Evolutionary conservation across 1,140 invertebrate genomes (phyloP).

Genomic region (Euura lappo): DNA sequence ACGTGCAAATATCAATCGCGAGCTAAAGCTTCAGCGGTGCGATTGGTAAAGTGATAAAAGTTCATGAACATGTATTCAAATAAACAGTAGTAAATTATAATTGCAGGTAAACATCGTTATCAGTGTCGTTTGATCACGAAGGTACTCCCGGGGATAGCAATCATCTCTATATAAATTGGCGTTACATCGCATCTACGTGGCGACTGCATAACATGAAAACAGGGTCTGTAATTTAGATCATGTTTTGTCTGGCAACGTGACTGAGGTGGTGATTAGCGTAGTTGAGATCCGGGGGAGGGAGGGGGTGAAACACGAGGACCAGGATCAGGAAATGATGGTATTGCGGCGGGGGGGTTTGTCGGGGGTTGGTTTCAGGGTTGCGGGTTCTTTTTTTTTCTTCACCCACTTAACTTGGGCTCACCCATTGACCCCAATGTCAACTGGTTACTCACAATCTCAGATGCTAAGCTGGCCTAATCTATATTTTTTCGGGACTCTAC

Average conservation of each 20-base stretch:
- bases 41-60: neutral
- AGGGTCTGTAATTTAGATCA: neutral
- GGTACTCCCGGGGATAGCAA: too few species aligned
- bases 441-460: neutral
- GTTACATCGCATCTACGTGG: too few species aligned
- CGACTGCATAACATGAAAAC: too few species aligned
- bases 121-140: too few species aligned
- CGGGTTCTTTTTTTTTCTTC: neutral
- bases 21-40: neutral
- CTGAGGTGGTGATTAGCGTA: slow-evolving; percentile 22
- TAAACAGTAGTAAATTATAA: neutral
- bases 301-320: slow-evolving; percentile 55
- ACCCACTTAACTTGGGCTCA: slow-evolving; percentile 1
- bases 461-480: slow-evolving; percentile 1
- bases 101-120: too few species aligned
- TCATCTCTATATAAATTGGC: too few species aligned
- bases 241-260: neutral
- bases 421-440: neutral
- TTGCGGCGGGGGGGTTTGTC: neutral
- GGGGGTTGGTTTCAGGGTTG: neutral
- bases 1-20: slow-evolving; percentile 1
- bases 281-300: slow-evolving; percentile 58
- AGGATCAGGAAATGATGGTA: slow-evolving; percentile 45
- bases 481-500: neutral
- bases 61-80: neutral